Evolutionary conservation across 1,140 invertebrate genomes (phyloP).

Genomic region (Lordiphosa stackelbergi): DNA sequence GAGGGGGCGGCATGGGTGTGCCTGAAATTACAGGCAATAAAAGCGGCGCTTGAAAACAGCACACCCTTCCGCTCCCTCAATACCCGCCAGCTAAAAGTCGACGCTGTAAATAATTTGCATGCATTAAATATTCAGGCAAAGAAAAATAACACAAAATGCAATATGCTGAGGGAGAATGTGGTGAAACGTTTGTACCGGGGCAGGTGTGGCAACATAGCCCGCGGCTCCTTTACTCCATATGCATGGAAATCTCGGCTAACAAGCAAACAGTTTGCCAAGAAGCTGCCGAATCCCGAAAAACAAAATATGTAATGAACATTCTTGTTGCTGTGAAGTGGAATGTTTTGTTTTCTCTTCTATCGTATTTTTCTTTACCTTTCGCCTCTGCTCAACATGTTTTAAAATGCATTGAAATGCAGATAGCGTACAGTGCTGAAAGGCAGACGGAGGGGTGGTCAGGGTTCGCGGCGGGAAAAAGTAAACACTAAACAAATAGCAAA

Average conservation of each 20-base stretch:
- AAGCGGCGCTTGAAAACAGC: slow-evolving; percentile 33
- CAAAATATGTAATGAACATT: slow-evolving; percentile 57
- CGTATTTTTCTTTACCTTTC: slow-evolving; percentile 10
- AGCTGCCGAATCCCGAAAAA: slow-evolving; percentile 24
- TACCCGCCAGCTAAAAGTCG: slow-evolving; percentile 39
- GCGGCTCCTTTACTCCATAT: slow-evolving; percentile 53
- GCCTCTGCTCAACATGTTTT: slow-evolving; percentile 53
- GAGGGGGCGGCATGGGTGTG: slow-evolving; percentile 3
- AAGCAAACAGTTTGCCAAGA: slow-evolving; percentile 46
- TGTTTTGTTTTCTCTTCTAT: not conserved
- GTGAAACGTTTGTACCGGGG: not conserved
- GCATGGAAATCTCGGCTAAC: slow-evolving; percentile 64
- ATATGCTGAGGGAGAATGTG: slow-evolving; percentile 39
- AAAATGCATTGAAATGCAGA: slow-evolving; percentile 60
- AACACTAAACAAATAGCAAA: slow-evolving; percentile 61
- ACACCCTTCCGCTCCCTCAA: not conserved
- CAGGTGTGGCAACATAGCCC: slow-evolving; percentile 50
- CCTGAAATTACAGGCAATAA: slow-evolving; percentile 40
- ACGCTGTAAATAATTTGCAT: slow-evolving; percentile 67
- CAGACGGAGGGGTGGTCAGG: not conserved
- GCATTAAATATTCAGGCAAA: slow-evolving; percentile 59
- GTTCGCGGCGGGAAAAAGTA: slow-evolving; percentile 11
- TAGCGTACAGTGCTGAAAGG: slow-evolving; percentile 24
- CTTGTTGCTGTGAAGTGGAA: slow-evolving; percentile 9
- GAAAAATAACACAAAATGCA: slow-evolving; percentile 53